phyloP scores from a whole-genome alignment of 1,140 invertebrate species.

The Drosophila kohkoa region DNA sequence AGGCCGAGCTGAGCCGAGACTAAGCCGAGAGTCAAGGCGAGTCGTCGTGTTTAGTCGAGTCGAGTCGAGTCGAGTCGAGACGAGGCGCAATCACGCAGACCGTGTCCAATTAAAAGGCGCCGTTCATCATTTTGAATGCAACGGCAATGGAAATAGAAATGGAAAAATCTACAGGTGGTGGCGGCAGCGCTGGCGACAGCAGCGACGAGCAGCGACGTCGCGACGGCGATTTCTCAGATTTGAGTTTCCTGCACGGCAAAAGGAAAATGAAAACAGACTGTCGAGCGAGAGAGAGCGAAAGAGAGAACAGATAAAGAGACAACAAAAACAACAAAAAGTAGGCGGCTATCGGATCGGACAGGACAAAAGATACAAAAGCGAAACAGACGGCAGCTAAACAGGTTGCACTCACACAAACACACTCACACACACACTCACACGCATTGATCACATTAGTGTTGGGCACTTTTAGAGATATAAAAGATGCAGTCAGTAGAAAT shows the following conservation, averaged over 20 bases:
- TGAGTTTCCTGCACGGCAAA: constrained; percentile 66
- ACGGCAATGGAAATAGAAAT: constrained; percentile 33
- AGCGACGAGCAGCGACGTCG: constrained; percentile 21
- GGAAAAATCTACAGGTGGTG: constrained; percentile 79
- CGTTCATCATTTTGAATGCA: constrained; percentile 79
- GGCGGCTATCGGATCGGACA: constrained; percentile 32
- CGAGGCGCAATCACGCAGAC: constrained; percentile 68
- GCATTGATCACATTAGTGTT: no score
- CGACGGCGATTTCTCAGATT: constrained; percentile 37
- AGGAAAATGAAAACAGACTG: constrained; percentile 24
- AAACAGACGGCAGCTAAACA: constrained; percentile 38
- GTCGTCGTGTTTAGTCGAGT: background rate
- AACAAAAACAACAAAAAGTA: constrained; percentile 25
- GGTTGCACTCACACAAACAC: constrained; percentile 22
- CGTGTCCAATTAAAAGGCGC: constrained; percentile 82
- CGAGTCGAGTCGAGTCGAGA: constrained; percentile 2
- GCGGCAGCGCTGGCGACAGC: constrained; percentile 40
- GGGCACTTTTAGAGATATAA: no score
- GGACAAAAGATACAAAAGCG: constrained; percentile 3
- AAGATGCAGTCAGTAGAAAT: no score
- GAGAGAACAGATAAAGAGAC: background rate
- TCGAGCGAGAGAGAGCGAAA: background rate
- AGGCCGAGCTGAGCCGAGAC: constrained; percentile 10
- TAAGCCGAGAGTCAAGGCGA: constrained; percentile 7
- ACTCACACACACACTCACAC: background rate